Base-by-base conservation (phyloP, 2,888 invertebrate genomes). In the Drosophila nr. perissopoda region DNA sequence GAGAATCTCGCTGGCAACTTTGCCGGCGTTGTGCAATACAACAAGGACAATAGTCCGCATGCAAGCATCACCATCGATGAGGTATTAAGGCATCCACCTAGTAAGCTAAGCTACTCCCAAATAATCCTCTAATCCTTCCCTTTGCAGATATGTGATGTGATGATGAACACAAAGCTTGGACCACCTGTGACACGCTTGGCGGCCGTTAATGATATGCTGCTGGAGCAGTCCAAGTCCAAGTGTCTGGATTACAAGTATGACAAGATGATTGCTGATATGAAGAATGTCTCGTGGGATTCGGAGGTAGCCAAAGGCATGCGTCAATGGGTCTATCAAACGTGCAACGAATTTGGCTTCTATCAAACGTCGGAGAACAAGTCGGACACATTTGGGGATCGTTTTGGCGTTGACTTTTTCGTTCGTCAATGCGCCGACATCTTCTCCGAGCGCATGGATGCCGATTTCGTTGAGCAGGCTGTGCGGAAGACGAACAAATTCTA, bases 341-440 rank as follows among this genome's bases (percentile, higher is more conserved):
- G 99, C 91, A 97, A 97, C 1, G 99, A 99, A 92, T 99, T 99
- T 92, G 99, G 98, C 33, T 99, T 97, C 93, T 99, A 96, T 93
- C 99, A 99, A 94, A 97, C 98, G 0, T 97, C 98, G 0, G 90
- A 91, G 21, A 90, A 92, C n/a, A 84, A 85, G n/a, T 78, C 76
- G 0, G 87, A 84, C 29, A 92, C 95, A 92, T 98, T 98, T 91
- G 97, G 98, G 0, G 94, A 96, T 87, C 93, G 94, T 36, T 97
- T 98, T 80, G 95, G 96, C 0, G 92, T 96, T 0, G 95, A 96
- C 67, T 98, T 96, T 92, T 98, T 96, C 87, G 94, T 96, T 33
- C 94, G 96, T 73, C 97, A 97, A 90, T 99, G 98, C 91, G 92
- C 94, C 80, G 98, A 98, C 91, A 95, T 98, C 59, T 98, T 96